phyloP scores from a whole-genome alignment of 2,888 invertebrate species.

The Strigamia crassipes region DNA sequence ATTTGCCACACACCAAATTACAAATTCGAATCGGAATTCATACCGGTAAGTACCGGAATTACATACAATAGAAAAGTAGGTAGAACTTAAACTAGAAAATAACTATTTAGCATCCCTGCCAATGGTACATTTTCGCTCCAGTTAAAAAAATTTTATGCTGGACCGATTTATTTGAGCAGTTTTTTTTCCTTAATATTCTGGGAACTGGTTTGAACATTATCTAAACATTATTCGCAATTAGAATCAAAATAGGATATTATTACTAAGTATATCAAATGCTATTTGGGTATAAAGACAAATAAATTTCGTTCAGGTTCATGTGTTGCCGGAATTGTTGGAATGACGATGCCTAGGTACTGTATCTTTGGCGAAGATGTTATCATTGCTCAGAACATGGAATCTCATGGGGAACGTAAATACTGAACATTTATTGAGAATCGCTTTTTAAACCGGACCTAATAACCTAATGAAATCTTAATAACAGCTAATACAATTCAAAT shows the following conservation, averaged over 20 bases:
- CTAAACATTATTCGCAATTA: background rate
- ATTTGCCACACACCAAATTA: slow-evolving; percentile 71
- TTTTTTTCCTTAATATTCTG: no score
- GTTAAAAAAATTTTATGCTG: no score
- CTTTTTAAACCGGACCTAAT: background rate
- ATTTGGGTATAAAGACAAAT: background rate
- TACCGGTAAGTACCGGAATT: slow-evolving; percentile 66
- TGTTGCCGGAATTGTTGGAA: slow-evolving; percentile 45
- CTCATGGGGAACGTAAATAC: slow-evolving; percentile 19
- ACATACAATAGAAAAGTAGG: no score
- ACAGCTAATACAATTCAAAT: background rate
- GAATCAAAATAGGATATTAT: background rate
- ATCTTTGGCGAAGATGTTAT: slow-evolving; percentile 45
- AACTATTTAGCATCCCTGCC: no score
- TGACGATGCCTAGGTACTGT: slow-evolving; percentile 44
- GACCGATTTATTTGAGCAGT: no score
- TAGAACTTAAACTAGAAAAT: no score
- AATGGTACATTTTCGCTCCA: no score
- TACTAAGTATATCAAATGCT: no score
- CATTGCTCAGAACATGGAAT: slow-evolving; percentile 41
- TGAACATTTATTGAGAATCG: no score
- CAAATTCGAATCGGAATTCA: slow-evolving; percentile 82
- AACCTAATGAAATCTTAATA: background rate
- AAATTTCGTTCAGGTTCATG: slow-evolving; percentile 10
- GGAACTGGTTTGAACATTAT: no score